A percentile compares a stretch with the other conserved stretches of the same genome.
phyloP scores from a whole-genome alignment of 2,888 invertebrate genomes.

The Drosophila bunnanda region DNA sequence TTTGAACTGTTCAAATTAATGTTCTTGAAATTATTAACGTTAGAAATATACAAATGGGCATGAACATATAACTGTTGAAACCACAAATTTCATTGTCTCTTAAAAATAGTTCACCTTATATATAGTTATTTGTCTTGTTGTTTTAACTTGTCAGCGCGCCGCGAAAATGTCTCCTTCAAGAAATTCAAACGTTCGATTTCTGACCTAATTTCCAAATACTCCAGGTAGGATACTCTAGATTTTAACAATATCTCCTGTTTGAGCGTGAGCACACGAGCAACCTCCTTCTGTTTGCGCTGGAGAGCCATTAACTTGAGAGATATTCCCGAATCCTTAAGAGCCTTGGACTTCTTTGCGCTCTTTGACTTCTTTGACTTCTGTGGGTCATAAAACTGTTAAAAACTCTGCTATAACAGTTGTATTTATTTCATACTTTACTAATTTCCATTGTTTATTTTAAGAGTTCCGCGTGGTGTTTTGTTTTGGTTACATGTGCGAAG shows the following conservation, averaged over 20 bases:
- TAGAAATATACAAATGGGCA: background rate
- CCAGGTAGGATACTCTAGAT: slow-evolving; percentile 73
- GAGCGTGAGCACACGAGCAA: slow-evolving; percentile 69
- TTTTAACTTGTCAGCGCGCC: slow-evolving; percentile 62
- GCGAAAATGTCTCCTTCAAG: slow-evolving; percentile 64
- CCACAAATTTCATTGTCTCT: background rate
- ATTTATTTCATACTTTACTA: slow-evolving; percentile 24
- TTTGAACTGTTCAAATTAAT: no score
- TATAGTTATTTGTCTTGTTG: slow-evolving; percentile 61
- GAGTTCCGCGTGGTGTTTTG: slow-evolving; percentile 32
- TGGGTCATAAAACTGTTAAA: background rate
- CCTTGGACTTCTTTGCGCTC: slow-evolving; percentile 57
- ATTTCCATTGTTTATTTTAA: slow-evolving; percentile 31
- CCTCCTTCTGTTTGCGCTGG: slow-evolving; percentile 71
- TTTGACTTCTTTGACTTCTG: slow-evolving; percentile 67
- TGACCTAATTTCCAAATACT: slow-evolving; percentile 74
- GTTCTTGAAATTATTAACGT: background rate
- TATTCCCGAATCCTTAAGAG: slow-evolving; percentile 44
- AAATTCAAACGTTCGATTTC: slow-evolving; percentile 72
- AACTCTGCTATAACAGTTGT: background rate
- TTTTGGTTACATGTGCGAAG: slow-evolving; percentile 6
- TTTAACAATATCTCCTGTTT: slow-evolving; percentile 72
- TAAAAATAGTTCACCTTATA: background rate
- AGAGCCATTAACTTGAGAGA: slow-evolving; percentile 50
- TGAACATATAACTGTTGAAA: background rate